These are phyloP conservation scores for Podiceps cristatus DNA, from an alignment of 2,113 vertebrate species.

Conservation along the genomic window DNA sequence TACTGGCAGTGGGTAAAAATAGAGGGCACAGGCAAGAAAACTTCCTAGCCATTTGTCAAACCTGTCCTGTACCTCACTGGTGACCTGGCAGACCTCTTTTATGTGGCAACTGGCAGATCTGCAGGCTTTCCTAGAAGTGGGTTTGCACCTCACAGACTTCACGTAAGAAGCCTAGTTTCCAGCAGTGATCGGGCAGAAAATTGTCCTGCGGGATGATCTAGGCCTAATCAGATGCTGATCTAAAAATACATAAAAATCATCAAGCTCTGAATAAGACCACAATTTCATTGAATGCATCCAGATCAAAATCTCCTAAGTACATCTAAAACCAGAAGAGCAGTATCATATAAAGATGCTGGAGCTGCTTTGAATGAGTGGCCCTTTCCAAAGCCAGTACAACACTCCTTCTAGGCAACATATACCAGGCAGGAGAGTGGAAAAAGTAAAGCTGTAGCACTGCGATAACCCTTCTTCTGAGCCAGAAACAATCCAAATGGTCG, in stretches of 20 bases:
- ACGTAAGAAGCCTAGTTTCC: not conserved
- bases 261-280: not conserved
- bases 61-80: not conserved
- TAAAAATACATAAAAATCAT: not conserved
- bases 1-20: not conserved
- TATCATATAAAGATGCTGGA: not conserved
- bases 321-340: not conserved
- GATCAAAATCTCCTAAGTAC: not conserved
- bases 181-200: not conserved
- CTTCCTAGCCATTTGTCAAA: not conserved
- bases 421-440: not conserved
- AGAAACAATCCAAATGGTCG: not conserved
- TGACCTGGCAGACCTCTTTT: not conserved
- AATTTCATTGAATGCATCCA: not conserved
- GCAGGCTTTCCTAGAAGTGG: not conserved
- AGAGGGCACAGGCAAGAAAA: not conserved
- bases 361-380: not conserved
- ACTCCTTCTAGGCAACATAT: not conserved
- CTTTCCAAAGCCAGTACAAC: not conserved
- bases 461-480: not conserved
- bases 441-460: not conserved
- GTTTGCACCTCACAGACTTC: not conserved
- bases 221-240: not conserved
- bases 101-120: fast-evolving
- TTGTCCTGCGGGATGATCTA: not conserved